These are phyloP conservation scores for Intellagama lesueurii DNA, from an alignment of 2,797 vertebrate species.

Conservation along the genomic window DNA sequence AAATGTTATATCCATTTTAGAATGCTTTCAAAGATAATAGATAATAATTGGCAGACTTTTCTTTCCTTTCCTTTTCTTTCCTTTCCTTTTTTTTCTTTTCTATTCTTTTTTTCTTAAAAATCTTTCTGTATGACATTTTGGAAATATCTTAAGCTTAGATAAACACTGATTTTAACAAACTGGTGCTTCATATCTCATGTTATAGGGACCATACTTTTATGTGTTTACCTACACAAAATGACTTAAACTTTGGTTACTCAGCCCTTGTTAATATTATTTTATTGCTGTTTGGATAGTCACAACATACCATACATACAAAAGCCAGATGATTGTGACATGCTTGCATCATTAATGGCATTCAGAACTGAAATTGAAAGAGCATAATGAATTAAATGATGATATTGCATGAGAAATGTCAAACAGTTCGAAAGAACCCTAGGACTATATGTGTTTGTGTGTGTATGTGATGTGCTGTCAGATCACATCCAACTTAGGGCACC, in stretches of 20 bases:
- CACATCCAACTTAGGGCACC: too few relatives aligned
- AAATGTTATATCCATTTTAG: neutral
- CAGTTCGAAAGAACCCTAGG: neutral
- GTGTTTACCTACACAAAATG: neutral
- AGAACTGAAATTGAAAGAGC: neutral
- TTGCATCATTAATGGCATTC: neutral
- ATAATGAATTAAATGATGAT: neutral
- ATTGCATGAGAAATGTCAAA: neutral
- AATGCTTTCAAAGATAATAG: neutral
- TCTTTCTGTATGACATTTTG: neutral
- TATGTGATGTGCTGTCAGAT: too few relatives aligned
- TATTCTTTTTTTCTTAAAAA: neutral
- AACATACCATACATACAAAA: slow-evolving; percentile 6
- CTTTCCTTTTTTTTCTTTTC: neutral
- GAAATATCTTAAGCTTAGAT: neutral
- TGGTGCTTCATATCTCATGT: neutral
- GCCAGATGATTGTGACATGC: slow-evolving; percentile 7
- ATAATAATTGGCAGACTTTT: neutral
- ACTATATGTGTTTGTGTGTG: too few relatives aligned
- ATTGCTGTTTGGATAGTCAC: slow-evolving; percentile 18
- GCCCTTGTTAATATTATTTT: neutral
- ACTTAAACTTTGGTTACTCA: neutral
- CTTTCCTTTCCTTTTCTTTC: neutral
- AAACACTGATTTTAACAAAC: neutral
- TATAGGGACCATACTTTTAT: neutral